Conservation (phyloP, 2,113 vertebrate species). For the Oryzias woworae region DNA sequence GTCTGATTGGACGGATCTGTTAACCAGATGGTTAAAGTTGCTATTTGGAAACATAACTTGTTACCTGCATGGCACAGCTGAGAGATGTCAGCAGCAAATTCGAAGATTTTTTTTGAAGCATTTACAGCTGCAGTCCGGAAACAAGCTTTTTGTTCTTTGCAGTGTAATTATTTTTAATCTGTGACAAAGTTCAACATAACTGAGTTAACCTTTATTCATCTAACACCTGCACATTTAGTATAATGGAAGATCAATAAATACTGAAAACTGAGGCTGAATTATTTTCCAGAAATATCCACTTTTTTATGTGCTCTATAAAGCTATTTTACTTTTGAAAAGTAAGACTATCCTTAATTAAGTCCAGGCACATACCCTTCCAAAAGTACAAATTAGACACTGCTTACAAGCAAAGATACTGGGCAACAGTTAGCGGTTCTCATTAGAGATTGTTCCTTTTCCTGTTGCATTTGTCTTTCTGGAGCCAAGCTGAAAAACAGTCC, state of each 20-base stretch:
- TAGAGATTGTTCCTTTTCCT: constrained; percentile 66
- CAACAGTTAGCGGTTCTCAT: constrained; percentile 64
- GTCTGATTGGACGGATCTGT: constrained; percentile 25
- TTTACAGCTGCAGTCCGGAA: constrained; percentile 4
- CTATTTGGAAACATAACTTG: constrained; percentile 13
- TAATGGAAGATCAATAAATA: too few relatives aligned
- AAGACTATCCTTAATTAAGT: constrained; percentile 26
- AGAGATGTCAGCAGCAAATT: constrained; percentile 23
- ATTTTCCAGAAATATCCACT: constrained; percentile 1
- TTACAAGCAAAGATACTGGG: constrained; percentile 52
- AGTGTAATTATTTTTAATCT: too few relatives aligned
- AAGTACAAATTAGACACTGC: constrained; percentile 29
- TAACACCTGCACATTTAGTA: too few relatives aligned
- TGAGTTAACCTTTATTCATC: too few relatives aligned
- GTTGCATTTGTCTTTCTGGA: constrained; percentile 56
- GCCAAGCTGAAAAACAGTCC: constrained; percentile 65
- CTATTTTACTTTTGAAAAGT: constrained; percentile 23
- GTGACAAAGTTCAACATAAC: too few relatives aligned
- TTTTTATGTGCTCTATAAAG: constrained; percentile 28
- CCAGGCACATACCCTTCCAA: constrained; percentile 19
- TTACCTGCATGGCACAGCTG: constrained; percentile 3
- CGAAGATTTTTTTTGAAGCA: constrained; percentile 2
- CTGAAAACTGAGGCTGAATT: too few relatives aligned
- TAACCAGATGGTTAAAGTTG: constrained; percentile 33
- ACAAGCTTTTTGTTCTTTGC: background rate